A percentile compares a stretch with the other conserved stretches of the same genome.
These are phyloP conservation scores for Neolamprologus kungweensis DNA, from an alignment of 2,113 vertebrate species.

Conservation along the genomic window DNA sequence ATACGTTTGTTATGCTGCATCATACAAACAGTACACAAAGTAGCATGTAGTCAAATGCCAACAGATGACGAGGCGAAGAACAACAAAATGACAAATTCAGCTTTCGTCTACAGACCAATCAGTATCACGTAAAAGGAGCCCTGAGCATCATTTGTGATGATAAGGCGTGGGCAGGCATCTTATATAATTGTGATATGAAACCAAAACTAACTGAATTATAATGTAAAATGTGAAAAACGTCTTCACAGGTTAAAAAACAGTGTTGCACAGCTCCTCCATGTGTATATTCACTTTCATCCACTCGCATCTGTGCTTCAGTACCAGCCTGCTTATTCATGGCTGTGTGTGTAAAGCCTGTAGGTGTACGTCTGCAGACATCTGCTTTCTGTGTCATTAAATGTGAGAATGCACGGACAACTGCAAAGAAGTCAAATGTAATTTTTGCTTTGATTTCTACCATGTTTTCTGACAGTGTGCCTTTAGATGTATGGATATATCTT, in stretches of 20 bases:
- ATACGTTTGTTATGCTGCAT: background rate
- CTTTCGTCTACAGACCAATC: background rate
- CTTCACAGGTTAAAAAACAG: background rate
- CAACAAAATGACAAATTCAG: background rate
- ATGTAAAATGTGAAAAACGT: background rate
- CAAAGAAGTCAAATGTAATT: background rate
- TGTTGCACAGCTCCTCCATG: background rate
- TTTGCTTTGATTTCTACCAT: background rate
- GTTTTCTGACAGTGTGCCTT: background rate
- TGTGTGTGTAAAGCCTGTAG: constrained; percentile 27
- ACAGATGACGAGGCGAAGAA: background rate
- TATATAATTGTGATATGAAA: background rate
- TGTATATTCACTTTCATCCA: background rate
- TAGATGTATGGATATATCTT: background rate
- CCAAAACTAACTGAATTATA: background rate
- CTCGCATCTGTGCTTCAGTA: constrained; percentile 10
- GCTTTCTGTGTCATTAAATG: constrained; percentile 12
- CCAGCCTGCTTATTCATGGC: background rate
- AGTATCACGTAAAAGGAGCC: background rate
- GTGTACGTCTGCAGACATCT: constrained; percentile 32
- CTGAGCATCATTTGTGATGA: background rate
- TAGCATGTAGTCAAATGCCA: background rate
- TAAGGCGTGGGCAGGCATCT: background rate
- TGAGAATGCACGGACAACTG: constrained; percentile 6
- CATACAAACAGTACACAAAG: background rate